A percentile compares a stretch with the other conserved stretches of the same genome.
These are phyloP conservation scores for Tyrannus savana DNA, from an alignment of 2,113 vertebrate species.

Conservation along the genomic window DNA sequence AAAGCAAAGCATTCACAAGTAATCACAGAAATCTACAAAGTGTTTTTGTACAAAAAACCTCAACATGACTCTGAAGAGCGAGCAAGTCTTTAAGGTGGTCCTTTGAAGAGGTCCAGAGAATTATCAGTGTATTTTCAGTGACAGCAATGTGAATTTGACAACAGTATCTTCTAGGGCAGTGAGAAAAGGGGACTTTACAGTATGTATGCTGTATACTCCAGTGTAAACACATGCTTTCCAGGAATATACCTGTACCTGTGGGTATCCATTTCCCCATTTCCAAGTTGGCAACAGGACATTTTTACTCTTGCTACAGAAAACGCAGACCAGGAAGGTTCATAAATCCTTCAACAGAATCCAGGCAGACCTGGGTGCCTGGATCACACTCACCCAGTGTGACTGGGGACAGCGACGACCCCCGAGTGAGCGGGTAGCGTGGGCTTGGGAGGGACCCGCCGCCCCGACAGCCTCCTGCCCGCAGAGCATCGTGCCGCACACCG, in stretches of 20 bases:
- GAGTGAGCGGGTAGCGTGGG: rapidly evolving
- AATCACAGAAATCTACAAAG: neutral
- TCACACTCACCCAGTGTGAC: rapidly evolving
- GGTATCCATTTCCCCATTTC: neutral
- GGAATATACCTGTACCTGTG: neutral
- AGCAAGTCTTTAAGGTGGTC: neutral
- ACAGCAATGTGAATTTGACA: neutral
- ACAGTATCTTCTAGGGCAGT: neutral
- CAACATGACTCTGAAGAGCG: neutral
- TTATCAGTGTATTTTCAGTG: neutral
- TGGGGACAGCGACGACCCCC: too few relatives aligned
- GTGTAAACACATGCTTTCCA: neutral
- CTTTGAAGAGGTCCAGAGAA: neutral
- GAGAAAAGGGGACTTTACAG: neutral
- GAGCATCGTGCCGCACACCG: neutral
- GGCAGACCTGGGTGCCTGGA: too few relatives aligned
- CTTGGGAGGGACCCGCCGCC: too few relatives aligned
- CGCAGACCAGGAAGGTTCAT: rapidly evolving
- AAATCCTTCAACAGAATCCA: neutral
- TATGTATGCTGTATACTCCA: neutral
- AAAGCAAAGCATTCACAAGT: neutral
- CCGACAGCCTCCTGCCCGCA: neutral
- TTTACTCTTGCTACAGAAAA: neutral
- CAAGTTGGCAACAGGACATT: neutral
- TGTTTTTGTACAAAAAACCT: neutral